These are phyloP conservation scores for Carabus problematicus DNA, from an alignment of 2,888 invertebrate genomes.

Conservation along the genomic window DNA sequence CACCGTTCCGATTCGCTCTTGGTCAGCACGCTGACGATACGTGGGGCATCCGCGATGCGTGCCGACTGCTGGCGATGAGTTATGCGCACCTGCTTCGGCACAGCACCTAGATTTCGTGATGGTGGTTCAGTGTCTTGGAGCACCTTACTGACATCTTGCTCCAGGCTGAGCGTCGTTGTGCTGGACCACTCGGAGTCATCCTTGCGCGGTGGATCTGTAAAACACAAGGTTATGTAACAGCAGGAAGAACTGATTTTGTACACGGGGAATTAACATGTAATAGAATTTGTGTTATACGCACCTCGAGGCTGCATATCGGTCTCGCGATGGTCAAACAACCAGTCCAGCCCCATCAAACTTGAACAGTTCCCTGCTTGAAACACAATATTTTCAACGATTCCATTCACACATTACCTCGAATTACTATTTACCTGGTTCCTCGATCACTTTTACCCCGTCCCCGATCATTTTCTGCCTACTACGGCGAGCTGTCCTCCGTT, in stretches of 20 bases:
- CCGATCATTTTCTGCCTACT: conserved; percentile 50
- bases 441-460: conserved; percentile 45
- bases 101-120: conserved; percentile 71
- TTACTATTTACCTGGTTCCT: conserved; percentile 48
- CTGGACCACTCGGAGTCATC: conserved; percentile 63
- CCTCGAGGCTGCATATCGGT: conserved; percentile 50
- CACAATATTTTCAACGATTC: no score
- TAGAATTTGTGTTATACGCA: conserved; percentile 36
- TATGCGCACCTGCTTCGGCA: conserved; percentile 67
- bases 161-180: conserved; percentile 57
- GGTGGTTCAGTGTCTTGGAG: conserved; percentile 58
- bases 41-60: conserved; percentile 54
- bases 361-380: no score
- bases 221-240: conserved; percentile 3
- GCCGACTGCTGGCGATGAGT: conserved; percentile 37
- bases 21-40: conserved; percentile 47
- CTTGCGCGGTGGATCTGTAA: conserved; percentile 47
- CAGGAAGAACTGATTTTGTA: not conserved
- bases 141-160: conserved; percentile 64
- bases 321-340: conserved; percentile 66
- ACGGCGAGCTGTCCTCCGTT: conserved; percentile 50
- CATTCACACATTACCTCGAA: no score
- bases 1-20: conserved; percentile 57
- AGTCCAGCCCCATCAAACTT: conserved; percentile 69
- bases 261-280: no score